phyloP scores from a whole-genome alignment of 2,888 invertebrate genomes.

The Philereme vetulata region DNA sequence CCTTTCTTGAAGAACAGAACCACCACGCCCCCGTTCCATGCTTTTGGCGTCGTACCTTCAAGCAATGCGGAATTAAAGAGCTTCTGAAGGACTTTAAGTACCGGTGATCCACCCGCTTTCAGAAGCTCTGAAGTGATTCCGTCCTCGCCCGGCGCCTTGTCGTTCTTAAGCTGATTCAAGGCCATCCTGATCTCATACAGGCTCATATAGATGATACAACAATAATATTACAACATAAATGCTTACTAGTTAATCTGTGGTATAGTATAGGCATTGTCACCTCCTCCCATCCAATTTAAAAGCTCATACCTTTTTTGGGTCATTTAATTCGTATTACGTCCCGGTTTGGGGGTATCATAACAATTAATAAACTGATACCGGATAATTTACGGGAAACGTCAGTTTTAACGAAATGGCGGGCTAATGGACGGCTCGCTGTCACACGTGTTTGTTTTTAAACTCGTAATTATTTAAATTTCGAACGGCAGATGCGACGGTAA shows the following conservation, averaged over 20 bases:
- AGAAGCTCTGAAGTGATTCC: no score
- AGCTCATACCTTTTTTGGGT: slow-evolving; percentile 38
- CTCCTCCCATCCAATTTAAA: slow-evolving; percentile 31
- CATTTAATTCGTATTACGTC: slow-evolving; percentile 64
- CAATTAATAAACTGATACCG: slow-evolving; percentile 34
- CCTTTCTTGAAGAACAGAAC: no score
- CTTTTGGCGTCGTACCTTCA: no score
- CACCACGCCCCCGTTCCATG: no score
- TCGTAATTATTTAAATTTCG: slow-evolving; percentile 78
- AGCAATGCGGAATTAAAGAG: no score
- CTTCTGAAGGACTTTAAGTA: no score
- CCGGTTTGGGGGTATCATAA: slow-evolving; percentile 34
- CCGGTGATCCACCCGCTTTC: no score
- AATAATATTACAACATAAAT: no score
- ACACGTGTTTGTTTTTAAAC: slow-evolving; percentile 34
- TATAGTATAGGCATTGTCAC: slow-evolving; percentile 16
- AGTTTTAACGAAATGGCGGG: slow-evolving; percentile 65
- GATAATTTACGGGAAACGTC: slow-evolving; percentile 68
- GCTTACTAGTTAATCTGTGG: background rate
- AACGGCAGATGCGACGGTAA: slow-evolving; percentile 72
- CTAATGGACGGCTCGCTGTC: slow-evolving; percentile 48
- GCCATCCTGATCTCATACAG: no score
- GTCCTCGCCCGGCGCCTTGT: no score
- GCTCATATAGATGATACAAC: no score
- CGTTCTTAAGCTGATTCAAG: no score